These are phyloP conservation scores for Pica pica DNA, from an alignment of 2,113 vertebrate species.

Conservation along the genomic window DNA sequence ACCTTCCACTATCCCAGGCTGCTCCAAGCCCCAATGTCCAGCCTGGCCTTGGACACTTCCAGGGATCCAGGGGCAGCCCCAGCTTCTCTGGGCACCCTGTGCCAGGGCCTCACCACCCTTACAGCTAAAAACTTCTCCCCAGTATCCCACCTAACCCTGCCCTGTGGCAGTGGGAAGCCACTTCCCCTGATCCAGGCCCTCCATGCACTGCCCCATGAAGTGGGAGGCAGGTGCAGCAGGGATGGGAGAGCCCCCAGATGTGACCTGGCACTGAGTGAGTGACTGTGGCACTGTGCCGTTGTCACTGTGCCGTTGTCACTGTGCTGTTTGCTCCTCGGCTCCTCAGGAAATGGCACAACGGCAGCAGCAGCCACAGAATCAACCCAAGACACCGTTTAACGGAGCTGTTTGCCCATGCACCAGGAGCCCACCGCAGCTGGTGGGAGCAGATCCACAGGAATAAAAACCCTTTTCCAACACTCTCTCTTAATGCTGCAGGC, in stretches of 20 bases:
- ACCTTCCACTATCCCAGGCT: fast-evolving
- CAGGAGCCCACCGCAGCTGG: fast-evolving
- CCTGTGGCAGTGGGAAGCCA: not conserved
- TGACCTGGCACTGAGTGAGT: fast-evolving
- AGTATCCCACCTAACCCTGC: not conserved
- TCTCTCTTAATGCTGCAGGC: not conserved
- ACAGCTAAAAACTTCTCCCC: fast-evolving
- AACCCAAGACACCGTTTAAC: fast-evolving
- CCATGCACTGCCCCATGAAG: fast-evolving
- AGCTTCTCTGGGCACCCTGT: not conserved
- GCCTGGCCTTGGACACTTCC: not conserved
- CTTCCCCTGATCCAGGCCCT: not conserved
- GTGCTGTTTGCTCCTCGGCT: not conserved
- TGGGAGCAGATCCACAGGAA: not conserved
- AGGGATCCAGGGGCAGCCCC: not conserved
- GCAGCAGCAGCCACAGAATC: not conserved
- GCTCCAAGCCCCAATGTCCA: fast-evolving
- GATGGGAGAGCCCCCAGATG: fast-evolving
- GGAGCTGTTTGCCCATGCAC: fast-evolving
- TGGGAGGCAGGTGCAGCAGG: not conserved
- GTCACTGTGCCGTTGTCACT: not conserved
- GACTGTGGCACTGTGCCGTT: fast-evolving
- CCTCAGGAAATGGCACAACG: not conserved
- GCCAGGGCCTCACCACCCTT: not conserved
- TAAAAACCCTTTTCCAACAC: not conserved